phyloP scores from a whole-genome alignment of 1,140 invertebrate species.

The Drosophila parvula region DNA sequence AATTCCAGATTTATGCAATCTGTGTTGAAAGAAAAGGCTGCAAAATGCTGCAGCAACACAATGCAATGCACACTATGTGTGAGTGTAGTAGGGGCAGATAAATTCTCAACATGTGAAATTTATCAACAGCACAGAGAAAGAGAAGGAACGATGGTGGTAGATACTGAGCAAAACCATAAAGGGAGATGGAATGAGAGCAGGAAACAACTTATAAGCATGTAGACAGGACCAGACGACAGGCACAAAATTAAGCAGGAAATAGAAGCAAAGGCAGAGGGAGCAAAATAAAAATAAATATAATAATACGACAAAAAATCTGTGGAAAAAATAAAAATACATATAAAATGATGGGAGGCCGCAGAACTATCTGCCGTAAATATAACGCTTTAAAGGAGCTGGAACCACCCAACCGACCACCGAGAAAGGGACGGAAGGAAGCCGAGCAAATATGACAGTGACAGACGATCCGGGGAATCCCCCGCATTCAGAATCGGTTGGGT shows the following conservation, averaged over 20 bases:
- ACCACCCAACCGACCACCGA: not conserved
- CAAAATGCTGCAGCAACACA: slow-evolving; percentile 24
- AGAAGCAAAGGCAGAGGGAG: slow-evolving; percentile 20
- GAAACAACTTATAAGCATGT: slow-evolving; percentile 81
- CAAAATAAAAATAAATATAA: slow-evolving; percentile 39
- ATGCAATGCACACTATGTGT: not conserved
- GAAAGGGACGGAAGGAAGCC: slow-evolving; percentile 22
- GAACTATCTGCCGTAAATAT: slow-evolving; percentile 58
- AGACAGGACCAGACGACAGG: slow-evolving; percentile 74
- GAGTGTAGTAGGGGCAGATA: slow-evolving; percentile 43
- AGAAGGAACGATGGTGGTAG: not conserved
- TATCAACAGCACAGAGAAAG: slow-evolving; percentile 42
- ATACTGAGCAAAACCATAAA: not conserved
- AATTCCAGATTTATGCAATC: slow-evolving; percentile 60
- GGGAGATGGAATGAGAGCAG: slow-evolving; percentile 26
- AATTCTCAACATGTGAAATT: slow-evolving; percentile 77
- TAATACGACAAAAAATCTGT: slow-evolving; percentile 15
- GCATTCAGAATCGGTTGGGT: slow-evolving; percentile 16
- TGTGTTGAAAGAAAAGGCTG: slow-evolving; percentile 1
- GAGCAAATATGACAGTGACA: slow-evolving; percentile 73
- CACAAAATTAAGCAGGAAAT: slow-evolving; percentile 77
- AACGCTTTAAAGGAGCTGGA: slow-evolving; percentile 60
- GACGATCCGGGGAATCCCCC: slow-evolving; percentile 46
- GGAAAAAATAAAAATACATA: slow-evolving; percentile 21
- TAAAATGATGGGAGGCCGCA: slow-evolving; percentile 2